phyloP scores from a whole-genome alignment of 2,888 invertebrate genomes.

The Pseudolycoriella hygida region DNA sequence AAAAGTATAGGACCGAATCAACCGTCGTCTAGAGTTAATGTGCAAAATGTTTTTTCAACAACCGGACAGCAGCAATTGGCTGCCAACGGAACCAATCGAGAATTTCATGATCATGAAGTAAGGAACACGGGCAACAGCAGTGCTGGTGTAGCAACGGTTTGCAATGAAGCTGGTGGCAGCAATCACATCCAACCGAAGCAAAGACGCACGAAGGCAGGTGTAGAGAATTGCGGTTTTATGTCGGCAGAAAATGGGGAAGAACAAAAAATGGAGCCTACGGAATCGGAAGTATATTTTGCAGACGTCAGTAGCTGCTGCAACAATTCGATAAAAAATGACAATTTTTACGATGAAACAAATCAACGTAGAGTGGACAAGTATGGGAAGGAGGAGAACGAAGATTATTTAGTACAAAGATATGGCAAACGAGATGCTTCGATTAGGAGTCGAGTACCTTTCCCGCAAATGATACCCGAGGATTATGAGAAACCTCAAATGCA shows the following conservation, averaged over 20 bases:
- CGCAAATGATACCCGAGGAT: constrained; percentile 29
- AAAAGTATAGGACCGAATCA: constrained; percentile 26
- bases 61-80: constrained; percentile 13
- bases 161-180: background rate
- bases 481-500: constrained; percentile 16
- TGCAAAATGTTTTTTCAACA: constrained; percentile 28
- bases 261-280: constrained; percentile 36
- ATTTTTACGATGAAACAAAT: constrained; percentile 25
- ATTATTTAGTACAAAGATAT: constrained; percentile 37
- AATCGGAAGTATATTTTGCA: constrained; percentile 72
- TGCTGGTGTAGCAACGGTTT: background rate
- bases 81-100: background rate
- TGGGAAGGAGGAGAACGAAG: constrained; percentile 29
- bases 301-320: constrained; percentile 74
- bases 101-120: background rate
- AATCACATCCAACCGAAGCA: constrained; percentile 10
- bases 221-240: constrained; percentile 61
- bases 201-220: constrained; percentile 31
- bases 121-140: background rate
- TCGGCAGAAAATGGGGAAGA: constrained; percentile 36
- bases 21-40: constrained; percentile 25
- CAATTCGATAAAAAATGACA: constrained; percentile 41
- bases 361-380: constrained; percentile 5
- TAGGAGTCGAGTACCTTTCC: constrained; percentile 37
- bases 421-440: constrained; percentile 39